Conservation (phyloP, 2,888 invertebrate species). For the Chironomus tentans region DNA sequence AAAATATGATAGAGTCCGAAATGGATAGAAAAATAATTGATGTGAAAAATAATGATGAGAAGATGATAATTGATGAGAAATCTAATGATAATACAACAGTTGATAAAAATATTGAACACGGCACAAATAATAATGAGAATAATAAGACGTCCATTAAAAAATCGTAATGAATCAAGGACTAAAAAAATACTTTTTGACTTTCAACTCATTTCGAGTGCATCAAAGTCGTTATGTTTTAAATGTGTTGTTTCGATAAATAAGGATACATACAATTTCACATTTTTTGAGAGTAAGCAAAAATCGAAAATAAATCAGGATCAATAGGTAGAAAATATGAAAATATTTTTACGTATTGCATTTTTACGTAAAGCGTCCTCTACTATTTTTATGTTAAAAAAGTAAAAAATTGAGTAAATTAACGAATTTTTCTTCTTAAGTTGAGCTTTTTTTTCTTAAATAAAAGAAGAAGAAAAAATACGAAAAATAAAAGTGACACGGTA, state of each 20-base stretch:
- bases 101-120: not conserved
- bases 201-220: no score
- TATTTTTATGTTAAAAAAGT: not conserved
- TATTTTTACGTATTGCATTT: not conserved
- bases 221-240: not conserved
- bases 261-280: not conserved
- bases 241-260: not conserved
- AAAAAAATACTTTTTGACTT: not conserved
- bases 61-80: not conserved
- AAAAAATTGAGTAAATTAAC: not conserved
- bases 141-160: conserved; percentile 14
- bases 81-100: conserved; percentile 1
- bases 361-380: not conserved
- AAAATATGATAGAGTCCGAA: not conserved
- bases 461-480: no score
- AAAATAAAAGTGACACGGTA: no score
- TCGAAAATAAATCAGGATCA: not conserved
- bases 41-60: not conserved
- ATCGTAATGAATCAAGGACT: not conserved
- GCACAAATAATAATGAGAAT: conserved; percentile 16
- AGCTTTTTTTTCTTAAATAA: no score
- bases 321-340: not conserved
- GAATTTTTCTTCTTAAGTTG: not conserved
- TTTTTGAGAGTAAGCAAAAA: not conserved
- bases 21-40: not conserved